A percentile compares a stretch with the other conserved stretches of the same genome.
Conservation (phyloP, 2,888 invertebrate genomes). For the Resseliella maxima region DNA sequence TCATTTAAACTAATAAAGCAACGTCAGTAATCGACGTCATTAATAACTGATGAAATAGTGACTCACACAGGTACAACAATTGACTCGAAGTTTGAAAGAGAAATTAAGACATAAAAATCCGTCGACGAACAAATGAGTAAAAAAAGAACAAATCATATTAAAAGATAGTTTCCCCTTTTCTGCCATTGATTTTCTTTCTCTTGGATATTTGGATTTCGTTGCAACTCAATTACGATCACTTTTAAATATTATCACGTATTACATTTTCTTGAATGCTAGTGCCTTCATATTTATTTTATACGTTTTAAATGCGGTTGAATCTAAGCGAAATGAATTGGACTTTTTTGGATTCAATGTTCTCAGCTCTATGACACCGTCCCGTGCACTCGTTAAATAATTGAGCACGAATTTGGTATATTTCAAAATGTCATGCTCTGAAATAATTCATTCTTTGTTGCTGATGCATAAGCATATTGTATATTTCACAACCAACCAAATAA, state of each 20-base stretch:
- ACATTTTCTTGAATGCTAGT: constrained; percentile 26
- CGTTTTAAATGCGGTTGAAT: background rate
- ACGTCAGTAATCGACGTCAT: constrained; percentile 35
- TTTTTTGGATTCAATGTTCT: background rate
- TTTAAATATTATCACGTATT: background rate
- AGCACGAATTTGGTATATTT: constrained; percentile 47
- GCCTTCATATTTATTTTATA: constrained; percentile 18
- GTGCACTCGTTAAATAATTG: background rate
- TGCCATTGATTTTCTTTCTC: background rate
- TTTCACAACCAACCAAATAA: background rate
- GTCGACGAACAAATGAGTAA: constrained; percentile 32
- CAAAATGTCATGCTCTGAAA: constrained; percentile 28
- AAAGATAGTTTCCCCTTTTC: constrained; percentile 1
- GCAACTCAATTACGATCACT: constrained; percentile 32
- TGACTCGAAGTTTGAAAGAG: background rate
- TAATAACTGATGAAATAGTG: constrained; percentile 25
- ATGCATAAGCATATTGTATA: background rate
- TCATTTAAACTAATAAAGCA: constrained; percentile 34
- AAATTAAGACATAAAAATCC: constrained; percentile 55
- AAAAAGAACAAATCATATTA: constrained; percentile 49
- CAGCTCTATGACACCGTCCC: background rate
- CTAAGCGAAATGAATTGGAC: background rate
- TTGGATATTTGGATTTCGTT: background rate
- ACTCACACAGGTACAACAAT: background rate
- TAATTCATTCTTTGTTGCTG: background rate